Conservation (phyloP, 2,797 vertebrate species). For the Calcarius lapponicus region DNA sequence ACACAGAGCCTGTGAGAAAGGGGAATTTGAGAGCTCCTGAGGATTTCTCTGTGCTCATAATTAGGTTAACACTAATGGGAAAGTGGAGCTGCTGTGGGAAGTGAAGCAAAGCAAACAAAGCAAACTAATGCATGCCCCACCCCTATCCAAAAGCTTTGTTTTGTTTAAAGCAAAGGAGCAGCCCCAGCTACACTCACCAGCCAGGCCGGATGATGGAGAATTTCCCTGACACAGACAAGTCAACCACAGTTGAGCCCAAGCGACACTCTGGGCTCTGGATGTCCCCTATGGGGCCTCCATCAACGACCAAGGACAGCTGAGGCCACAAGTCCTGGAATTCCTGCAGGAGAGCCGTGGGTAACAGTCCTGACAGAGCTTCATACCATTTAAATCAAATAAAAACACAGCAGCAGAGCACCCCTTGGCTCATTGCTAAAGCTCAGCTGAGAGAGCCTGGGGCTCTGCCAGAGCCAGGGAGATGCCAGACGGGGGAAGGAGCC, state of each 20-base stretch:
- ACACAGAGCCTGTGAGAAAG: neutral
- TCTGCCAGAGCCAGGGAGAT: accelerated
- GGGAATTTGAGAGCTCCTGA: neutral
- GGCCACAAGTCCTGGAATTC: conserved; percentile 96
- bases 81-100: neutral
- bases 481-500: neutral
- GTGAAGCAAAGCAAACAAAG: neutral
- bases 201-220: conserved; percentile 90
- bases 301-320: conserved; percentile 86
- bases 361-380: neutral
- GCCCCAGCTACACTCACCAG: conserved; percentile 79
- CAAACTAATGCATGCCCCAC: neutral
- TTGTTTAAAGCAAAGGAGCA: neutral
- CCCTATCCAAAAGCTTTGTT: neutral
- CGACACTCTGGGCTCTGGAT: conserved; percentile 80
- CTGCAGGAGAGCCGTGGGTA: conserved; percentile 59
- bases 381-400: neutral
- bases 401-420: neutral
- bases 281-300: conserved; percentile 88
- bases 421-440: too few relatives aligned
- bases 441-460: accelerated
- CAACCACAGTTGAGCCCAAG: conserved; percentile 92
- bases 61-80: neutral
- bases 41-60: neutral
- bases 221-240: conserved; percentile 85